Conservation (phyloP, 2,888 invertebrate species). For the Lobophora halterata region DNA sequence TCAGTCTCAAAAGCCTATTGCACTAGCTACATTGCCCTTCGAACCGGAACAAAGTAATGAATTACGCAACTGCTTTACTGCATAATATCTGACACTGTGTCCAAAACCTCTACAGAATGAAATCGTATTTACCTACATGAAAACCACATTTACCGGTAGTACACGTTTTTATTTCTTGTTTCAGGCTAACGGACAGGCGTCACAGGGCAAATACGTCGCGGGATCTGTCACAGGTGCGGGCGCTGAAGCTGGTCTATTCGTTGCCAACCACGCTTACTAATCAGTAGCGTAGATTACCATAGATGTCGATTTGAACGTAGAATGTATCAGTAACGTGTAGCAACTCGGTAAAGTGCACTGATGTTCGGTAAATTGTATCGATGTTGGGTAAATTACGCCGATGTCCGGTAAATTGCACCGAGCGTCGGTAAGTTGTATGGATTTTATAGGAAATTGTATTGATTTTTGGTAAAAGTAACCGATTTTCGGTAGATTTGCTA, state of each 20-base stretch:
- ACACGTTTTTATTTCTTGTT: not conserved
- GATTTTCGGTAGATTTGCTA: not conserved
- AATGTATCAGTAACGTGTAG: constrained; percentile 1
- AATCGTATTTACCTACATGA: too few relatives aligned
- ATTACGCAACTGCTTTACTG: too few relatives aligned
- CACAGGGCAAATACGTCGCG: constrained; percentile 93
- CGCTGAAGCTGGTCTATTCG: constrained; percentile 93
- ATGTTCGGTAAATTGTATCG: constrained; percentile 3
- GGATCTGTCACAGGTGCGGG: constrained; percentile 94
- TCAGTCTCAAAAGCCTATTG: too few relatives aligned
- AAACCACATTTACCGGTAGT: too few relatives aligned
- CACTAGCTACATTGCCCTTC: too few relatives aligned
- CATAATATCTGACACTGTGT: too few relatives aligned
- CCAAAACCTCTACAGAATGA: too few relatives aligned
- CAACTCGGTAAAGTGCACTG: constrained; percentile 8
- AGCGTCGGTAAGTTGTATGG: constrained; percentile 4
- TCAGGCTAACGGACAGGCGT: constrained; percentile 95
- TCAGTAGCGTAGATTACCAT: constrained; percentile 24
- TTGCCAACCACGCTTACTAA: constrained; percentile 98
- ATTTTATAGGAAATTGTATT: not conserved
- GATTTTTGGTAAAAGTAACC: not conserved
- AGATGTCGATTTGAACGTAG: not conserved
- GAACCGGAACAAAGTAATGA: too few relatives aligned
- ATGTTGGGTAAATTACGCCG: too few relatives aligned
- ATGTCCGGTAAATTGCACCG: not conserved